Evolutionary conservation across 2,888 invertebrate genomes (phyloP).

Genomic region (Odontocolon sp.): DNA sequence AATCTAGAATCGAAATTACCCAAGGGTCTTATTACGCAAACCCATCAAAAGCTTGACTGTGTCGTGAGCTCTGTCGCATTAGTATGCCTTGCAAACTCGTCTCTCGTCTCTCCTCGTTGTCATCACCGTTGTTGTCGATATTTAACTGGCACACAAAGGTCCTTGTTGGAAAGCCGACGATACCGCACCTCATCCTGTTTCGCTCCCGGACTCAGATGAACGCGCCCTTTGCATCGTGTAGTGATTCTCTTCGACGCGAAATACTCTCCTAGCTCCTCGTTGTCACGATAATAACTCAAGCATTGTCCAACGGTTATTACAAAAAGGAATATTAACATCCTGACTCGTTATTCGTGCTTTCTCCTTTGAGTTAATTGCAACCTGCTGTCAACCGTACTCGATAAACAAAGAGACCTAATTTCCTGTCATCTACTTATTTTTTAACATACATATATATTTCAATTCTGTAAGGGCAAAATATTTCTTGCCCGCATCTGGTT

Average conservation of each 20-base stretch:
- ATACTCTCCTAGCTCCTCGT: not conserved
- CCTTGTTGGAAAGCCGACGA: slow-evolving; percentile 4
- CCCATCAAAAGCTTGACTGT: slow-evolving; percentile 10
- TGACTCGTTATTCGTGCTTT: not conserved
- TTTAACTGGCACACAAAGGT: slow-evolving; percentile 17
- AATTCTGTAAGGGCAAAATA: no score
- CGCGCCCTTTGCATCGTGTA: not conserved
- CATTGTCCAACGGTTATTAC: slow-evolving; percentile 1
- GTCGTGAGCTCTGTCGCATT: slow-evolving; percentile 30
- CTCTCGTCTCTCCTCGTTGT: not conserved
- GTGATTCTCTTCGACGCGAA: not conserved
- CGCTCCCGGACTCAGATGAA: not conserved
- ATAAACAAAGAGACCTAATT: no score
- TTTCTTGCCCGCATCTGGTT: no score
- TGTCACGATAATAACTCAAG: slow-evolving; percentile 1
- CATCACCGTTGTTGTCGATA: slow-evolving; percentile 16
- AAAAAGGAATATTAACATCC: not conserved
- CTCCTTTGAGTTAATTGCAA: not conserved
- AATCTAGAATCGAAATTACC: slow-evolving; percentile 3
- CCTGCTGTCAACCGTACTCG: not conserved
- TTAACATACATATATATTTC: no score
- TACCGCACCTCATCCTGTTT: slow-evolving; percentile 3
- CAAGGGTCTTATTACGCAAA: slow-evolving; percentile 17
- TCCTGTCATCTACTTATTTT: no score
- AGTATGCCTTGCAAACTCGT: slow-evolving; percentile 26